phyloP scores from a whole-genome alignment of 2,113 vertebrate genomes.

The Alaudala cheleensis region DNA sequence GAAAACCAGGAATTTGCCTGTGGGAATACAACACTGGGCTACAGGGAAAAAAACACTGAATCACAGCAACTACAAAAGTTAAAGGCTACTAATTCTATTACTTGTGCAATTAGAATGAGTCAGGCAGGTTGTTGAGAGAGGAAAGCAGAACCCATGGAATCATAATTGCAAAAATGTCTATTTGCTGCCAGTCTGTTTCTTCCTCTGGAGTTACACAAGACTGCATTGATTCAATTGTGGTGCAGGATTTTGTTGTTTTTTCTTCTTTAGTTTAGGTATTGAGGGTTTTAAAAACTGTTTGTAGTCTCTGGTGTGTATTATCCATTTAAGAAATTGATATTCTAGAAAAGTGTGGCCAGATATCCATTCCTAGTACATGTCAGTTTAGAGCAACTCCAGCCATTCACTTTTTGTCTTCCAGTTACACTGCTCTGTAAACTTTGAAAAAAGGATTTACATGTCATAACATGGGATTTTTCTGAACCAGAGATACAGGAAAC shows the following conservation, averaged over 20 bases:
- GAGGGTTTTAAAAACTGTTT: neutral
- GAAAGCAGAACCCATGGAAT: neutral
- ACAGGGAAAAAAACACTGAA: neutral
- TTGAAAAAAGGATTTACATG: neutral
- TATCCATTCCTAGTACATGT: neutral
- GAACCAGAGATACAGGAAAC: neutral
- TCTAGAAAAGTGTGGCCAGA: neutral
- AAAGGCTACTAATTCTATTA: neutral
- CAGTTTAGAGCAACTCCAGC: neutral
- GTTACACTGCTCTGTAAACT: neutral
- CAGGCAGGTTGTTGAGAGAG: neutral
- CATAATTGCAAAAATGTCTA: neutral
- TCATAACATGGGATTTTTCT: neutral
- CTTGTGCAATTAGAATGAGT: neutral
- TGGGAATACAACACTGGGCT: neutral
- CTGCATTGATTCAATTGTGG: neutral
- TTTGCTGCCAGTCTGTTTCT: neutral
- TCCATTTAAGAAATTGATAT: neutral
- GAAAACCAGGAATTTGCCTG: neutral
- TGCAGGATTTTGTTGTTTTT: fast-evolving
- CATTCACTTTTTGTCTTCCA: neutral
- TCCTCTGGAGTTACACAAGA: neutral
- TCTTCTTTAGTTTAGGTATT: neutral
- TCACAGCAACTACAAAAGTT: neutral
- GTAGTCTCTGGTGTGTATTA: neutral